Conservation (phyloP, 2,797 vertebrate genomes). For the Apodemus agrarius region DNA sequence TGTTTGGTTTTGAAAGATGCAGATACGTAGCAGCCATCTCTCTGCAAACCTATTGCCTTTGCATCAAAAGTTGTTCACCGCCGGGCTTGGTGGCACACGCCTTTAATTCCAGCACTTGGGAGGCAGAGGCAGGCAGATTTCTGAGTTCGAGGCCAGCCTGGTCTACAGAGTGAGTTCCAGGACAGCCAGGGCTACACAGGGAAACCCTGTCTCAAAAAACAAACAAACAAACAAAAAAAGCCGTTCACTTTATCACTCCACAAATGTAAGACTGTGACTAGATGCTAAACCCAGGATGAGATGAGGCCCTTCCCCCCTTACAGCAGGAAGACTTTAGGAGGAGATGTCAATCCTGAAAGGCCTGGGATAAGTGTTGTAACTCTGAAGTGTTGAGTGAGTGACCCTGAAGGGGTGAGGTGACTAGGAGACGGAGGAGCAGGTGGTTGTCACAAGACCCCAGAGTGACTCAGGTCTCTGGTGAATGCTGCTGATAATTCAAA, state of each 20-base stretch:
- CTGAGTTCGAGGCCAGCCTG: too few relatives aligned
- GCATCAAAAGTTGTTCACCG: not conserved
- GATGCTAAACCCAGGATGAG: not conserved
- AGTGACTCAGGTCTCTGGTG: conserved; percentile 41
- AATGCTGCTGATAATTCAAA: not conserved
- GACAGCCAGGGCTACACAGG: too few relatives aligned
- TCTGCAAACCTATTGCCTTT: not conserved
- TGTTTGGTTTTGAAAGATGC: conserved; percentile 4
- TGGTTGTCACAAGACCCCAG: conserved; percentile 6
- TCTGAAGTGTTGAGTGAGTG: not conserved
- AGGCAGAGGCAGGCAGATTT: too few relatives aligned
- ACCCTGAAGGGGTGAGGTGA: not conserved
- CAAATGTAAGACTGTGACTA: not conserved
- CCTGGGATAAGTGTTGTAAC: not conserved
- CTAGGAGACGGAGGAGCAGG: not conserved
- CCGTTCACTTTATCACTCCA: not conserved
- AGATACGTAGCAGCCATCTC: not conserved
- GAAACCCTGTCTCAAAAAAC: too few relatives aligned
- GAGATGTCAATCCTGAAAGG: not conserved
- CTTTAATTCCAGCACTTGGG: too few relatives aligned
- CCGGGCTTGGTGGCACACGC: too few relatives aligned
- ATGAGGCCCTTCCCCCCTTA: not conserved
- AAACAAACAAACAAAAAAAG: too few relatives aligned
- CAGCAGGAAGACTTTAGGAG: not conserved
- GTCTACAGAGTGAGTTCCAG: too few relatives aligned